phyloP scores from a whole-genome alignment of 2,888 invertebrate species.

The Epirrhoe tristata region DNA sequence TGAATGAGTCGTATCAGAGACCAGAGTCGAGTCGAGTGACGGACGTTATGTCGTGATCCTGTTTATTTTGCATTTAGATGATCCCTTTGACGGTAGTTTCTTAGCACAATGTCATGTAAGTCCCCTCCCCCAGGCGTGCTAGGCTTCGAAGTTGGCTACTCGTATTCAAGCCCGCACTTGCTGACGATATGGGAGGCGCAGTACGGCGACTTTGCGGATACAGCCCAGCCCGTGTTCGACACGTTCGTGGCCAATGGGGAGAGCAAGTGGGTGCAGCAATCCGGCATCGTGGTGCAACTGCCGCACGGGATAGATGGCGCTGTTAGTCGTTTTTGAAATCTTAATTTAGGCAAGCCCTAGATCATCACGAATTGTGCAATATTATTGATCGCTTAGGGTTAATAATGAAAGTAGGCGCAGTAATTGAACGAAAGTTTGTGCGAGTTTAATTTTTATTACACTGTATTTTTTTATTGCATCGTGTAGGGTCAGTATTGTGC shows the following conservation, averaged over 20 bases:
- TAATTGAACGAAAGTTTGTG: no score
- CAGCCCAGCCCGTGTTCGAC: conserved; percentile 87
- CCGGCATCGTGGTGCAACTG: conserved; percentile 90
- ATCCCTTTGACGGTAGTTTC: background rate
- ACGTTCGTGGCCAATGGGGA: conserved; percentile 88
- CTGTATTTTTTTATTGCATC: no score
- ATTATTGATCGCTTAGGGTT: no score
- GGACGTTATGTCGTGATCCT: no score
- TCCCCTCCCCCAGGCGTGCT: conserved; percentile 62
- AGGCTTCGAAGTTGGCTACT: conserved; percentile 94
- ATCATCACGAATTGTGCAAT: no score
- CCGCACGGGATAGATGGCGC: conserved; percentile 94
- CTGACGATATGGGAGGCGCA: conserved; percentile 94
- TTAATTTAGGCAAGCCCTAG: no score
- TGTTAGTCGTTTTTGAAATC: conserved; percentile 57
- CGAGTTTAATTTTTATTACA: no score
- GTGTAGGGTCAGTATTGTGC: no score
- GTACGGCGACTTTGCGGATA: conserved; percentile 94
- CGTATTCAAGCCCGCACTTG: conserved; percentile 90
- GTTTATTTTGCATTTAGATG: no score
- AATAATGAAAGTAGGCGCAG: no score
- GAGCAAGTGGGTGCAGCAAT: conserved; percentile 93
- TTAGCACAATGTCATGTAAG: background rate
- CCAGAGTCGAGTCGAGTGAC: no score
- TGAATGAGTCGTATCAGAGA: no score